A percentile compares a stretch with the other conserved stretches of the same genome.
Evolutionary conservation across 2,888 invertebrate genomes (phyloP).

Genomic region (Cenopis cana): DNA sequence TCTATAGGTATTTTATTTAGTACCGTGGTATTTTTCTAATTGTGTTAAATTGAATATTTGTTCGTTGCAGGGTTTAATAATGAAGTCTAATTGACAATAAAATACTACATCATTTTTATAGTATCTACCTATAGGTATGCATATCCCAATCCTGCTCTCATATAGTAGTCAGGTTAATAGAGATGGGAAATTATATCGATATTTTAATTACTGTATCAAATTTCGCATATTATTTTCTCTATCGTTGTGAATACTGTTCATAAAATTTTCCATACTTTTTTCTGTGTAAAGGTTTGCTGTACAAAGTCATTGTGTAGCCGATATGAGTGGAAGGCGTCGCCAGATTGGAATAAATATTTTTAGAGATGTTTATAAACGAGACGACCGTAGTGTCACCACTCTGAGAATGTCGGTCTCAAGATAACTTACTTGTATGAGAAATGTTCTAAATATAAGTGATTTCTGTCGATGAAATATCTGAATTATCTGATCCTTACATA

Average conservation of each 20-base stretch:
- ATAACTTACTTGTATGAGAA: background rate
- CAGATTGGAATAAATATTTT: slow-evolving; percentile 59
- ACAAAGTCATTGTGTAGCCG: slow-evolving; percentile 20
- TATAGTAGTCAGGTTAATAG: background rate
- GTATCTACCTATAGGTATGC: too few relatives aligned
- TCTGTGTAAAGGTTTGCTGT: background rate
- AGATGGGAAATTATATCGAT: background rate
- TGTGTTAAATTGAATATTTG: too few relatives aligned
- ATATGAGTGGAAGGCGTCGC: slow-evolving; percentile 26
- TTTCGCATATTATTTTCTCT: background rate
- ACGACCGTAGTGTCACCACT: slow-evolving; percentile 51
- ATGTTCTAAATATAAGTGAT: too few relatives aligned
- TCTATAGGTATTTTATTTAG: too few relatives aligned
- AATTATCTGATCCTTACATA: too few relatives aligned
- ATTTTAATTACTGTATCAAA: background rate
- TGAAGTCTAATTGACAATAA: too few relatives aligned
- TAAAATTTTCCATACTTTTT: slow-evolving; percentile 13
- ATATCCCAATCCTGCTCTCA: background rate
- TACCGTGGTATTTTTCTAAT: too few relatives aligned
- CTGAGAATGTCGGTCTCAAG: slow-evolving; percentile 45
- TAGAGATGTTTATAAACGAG: slow-evolving; percentile 65
- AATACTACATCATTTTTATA: background rate
- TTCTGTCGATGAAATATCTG: too few relatives aligned
- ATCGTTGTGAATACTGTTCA: background rate
- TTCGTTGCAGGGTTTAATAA: too few relatives aligned